Percentiles rank a stretch among this genome's conserved stretches.
Conservation (phyloP, 2,888 invertebrate species). For the Perizoma affinitatum region DNA sequence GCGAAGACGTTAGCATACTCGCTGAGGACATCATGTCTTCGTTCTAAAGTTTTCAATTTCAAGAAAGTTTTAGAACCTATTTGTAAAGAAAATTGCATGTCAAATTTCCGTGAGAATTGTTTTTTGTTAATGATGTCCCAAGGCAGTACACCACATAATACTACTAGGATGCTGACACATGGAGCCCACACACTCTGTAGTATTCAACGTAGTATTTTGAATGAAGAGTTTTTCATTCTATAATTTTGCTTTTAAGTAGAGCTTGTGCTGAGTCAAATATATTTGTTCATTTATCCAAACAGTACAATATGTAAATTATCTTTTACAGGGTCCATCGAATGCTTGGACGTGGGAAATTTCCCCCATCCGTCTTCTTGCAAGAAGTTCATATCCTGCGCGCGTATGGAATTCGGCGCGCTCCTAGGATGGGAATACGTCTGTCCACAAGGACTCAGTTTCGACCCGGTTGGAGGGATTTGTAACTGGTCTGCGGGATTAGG, state of each 20-base stretch:
- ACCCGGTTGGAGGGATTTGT: constrained; percentile 95
- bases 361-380: constrained; percentile 95
- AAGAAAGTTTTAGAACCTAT: not conserved
- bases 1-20: not conserved
- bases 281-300: too few relatives aligned
- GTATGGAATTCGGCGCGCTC: constrained; percentile 89
- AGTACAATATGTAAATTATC: not conserved
- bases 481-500: constrained; percentile 94
- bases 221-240: too few relatives aligned
- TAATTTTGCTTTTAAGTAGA: too few relatives aligned
- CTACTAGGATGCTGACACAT: too few relatives aligned
- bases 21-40: too few relatives aligned
- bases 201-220: too few relatives aligned
- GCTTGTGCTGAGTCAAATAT: not conserved
- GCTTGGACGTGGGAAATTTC: constrained; percentile 95
- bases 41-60: too few relatives aligned
- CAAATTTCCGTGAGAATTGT: not conserved
- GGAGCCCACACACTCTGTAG: too few relatives aligned
- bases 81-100: not conserved
- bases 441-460: constrained; percentile 93
- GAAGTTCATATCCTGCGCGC: constrained; percentile 95
- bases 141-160: not conserved
- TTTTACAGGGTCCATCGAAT: constrained; percentile 88
- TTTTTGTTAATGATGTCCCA: constrained; percentile 4
- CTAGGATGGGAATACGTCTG: constrained; percentile 95